Conservation (phyloP, 2,113 vertebrate species). For the Gyps fulvus region DNA sequence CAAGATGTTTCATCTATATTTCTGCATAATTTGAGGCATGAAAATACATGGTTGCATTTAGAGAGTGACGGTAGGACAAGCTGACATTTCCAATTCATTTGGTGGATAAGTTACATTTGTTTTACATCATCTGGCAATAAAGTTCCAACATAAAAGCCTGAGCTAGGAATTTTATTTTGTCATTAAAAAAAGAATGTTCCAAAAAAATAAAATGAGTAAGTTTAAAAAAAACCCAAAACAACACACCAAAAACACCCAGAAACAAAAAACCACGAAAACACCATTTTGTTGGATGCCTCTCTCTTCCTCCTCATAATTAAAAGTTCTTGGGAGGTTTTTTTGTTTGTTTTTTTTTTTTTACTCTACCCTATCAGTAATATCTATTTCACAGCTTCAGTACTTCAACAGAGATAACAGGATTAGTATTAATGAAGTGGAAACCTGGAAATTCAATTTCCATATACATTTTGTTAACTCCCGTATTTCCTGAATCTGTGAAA, state of each 20-base stretch:
- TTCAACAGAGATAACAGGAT: neutral
- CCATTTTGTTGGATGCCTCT: neutral
- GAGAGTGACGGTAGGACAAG: neutral
- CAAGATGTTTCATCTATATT: neutral
- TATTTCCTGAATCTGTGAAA: neutral
- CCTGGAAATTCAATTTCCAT: neutral
- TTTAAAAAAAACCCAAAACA: neutral
- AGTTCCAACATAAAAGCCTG: constrained; percentile 11
- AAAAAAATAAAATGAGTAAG: neutral
- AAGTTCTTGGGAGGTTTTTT: neutral
- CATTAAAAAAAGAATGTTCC: constrained; percentile 1
- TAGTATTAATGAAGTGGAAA: neutral
- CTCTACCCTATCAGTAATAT: neutral
- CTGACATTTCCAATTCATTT: neutral
- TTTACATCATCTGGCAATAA: constrained; percentile 34
- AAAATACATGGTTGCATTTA: constrained; percentile 13
- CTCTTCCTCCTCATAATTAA: neutral
- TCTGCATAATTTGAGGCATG: constrained; percentile 7
- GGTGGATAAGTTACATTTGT: constrained; percentile 21
- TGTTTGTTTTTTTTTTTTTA: neutral
- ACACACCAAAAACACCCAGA: neutral
- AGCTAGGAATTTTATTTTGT: constrained; percentile 9
- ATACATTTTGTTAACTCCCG: neutral
- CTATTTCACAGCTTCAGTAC: neutral
- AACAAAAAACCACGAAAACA: neutral